phyloP scores from a whole-genome alignment of 2,888 invertebrate genomes.

The Tenthredo livida region DNA sequence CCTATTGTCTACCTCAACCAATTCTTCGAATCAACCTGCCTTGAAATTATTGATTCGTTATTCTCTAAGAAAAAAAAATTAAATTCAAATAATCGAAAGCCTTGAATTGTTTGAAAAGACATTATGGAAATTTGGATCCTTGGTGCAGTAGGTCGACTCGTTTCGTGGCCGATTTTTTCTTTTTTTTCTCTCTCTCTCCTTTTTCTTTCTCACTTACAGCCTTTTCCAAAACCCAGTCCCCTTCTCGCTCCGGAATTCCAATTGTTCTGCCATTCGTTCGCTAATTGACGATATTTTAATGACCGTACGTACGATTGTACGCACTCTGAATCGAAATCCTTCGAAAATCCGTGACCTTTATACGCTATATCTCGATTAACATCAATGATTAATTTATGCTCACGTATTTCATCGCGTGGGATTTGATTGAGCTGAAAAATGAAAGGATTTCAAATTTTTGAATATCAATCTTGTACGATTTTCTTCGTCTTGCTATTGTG shows the following conservation, averaged over 20 bases:
- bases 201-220: neutral
- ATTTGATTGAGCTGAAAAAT: neutral
- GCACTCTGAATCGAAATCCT: neutral
- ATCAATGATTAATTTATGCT: neutral
- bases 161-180: neutral
- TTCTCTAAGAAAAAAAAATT: neutral
- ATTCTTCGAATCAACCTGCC: neutral
- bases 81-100: conserved; percentile 6
- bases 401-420: neutral
- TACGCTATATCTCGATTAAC: neutral
- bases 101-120: conserved; percentile 39
- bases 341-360: neutral
- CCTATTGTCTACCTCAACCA: neutral
- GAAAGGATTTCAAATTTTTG: neutral
- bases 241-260: neutral
- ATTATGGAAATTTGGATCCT: conserved; percentile 42
- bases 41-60: neutral
- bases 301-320: neutral
- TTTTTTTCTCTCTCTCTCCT: neutral
- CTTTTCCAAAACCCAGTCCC: conserved; percentile 3
- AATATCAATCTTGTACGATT: neutral
- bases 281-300: conserved; percentile 36
- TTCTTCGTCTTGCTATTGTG: neutral
- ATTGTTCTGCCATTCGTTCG: conserved; percentile 6
- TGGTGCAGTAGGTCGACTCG: conserved; percentile 15